Evolutionary conservation across 2,113 vertebrate species (phyloP), one percentile per base, ranked within the genome.

Genomic region (Triplophysa siluroides): DNA sequence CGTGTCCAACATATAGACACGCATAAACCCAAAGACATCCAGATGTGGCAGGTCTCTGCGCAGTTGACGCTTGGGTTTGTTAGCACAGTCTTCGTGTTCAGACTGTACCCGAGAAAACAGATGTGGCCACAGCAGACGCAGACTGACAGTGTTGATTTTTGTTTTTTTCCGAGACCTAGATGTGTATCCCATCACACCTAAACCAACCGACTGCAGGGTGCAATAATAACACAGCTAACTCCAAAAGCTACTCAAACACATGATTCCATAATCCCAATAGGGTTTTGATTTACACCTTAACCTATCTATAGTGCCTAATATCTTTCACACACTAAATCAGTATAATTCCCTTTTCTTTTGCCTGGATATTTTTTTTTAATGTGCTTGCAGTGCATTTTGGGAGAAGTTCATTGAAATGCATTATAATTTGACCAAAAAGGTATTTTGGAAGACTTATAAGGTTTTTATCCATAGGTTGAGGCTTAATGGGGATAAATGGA

Each of bases 171-270:
- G 19, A 52, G 50, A 78, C 14, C 65, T 72, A 65, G 78, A 75
- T 85, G 68, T 82, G 85, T 83, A 50, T 38, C 68, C 21, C 82
- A 82, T 83, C 33, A 54, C 3, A 3, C 64, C 62, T 16, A 69
- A 68, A 70, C 88, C 84, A 83, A 78, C 84, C 54, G 81, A 78
- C 80, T 47, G 78, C 85, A 85, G 86, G 76, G 84, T 12, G 67
- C 77, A 83, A 68, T 60, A 67, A 76, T 83, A 63, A 83, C 83
- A 83, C 50, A 41, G 41, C 69, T 83, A 74, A 86, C 84, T 78
- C 64, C 77, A 80, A 69, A 86, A 83, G 87, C 85, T 88, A 80
- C 78, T 84, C 56, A 79, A 84, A 85, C 85, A 81, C 58, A 60
- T 65, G 21, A 77, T 45, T 23, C 72, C 58, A 56, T 24, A 75